Percentiles rank a stretch among this genome's conserved stretches.
phyloP scores from a whole-genome alignment of 2,113 vertebrate species.

The Macrotis lagotis region DNA sequence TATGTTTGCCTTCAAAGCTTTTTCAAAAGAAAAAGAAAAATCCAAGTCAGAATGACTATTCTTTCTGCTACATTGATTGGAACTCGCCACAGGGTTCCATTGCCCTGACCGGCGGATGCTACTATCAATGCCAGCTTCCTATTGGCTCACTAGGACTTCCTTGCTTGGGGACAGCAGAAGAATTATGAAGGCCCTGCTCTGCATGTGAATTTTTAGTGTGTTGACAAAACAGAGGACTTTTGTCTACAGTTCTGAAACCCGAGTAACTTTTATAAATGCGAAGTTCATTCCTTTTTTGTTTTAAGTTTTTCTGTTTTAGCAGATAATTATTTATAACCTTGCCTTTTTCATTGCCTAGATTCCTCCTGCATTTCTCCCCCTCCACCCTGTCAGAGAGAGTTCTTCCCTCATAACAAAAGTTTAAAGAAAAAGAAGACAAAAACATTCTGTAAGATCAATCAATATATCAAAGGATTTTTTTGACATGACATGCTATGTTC shows the following conservation, averaged over 20 bases:
- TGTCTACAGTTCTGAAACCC: constrained; percentile 1
- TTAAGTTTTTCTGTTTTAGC: background rate
- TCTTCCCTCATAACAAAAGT: background rate
- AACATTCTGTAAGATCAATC: background rate
- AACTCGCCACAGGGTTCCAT: background rate
- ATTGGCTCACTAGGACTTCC: background rate
- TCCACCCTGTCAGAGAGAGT: background rate
- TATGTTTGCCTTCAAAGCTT: background rate
- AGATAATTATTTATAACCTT: background rate
- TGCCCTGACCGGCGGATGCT: background rate
- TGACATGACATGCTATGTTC: background rate
- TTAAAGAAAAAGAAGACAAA: background rate
- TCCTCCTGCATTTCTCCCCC: background rate
- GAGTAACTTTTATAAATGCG: constrained; percentile 18
- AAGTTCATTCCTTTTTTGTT: constrained; percentile 11
- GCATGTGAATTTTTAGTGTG: background rate
- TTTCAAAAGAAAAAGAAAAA: background rate
- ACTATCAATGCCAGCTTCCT: background rate
- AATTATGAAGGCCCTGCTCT: constrained; percentile 10
- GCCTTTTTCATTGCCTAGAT: background rate
- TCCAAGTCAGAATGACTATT: constrained; percentile 8
- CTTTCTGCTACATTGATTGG: background rate
- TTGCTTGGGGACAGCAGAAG: background rate
- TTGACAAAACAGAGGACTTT: background rate
- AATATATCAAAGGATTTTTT: background rate